phyloP scores from a whole-genome alignment of 2,888 invertebrate species.

The Heliconius hortense region DNA sequence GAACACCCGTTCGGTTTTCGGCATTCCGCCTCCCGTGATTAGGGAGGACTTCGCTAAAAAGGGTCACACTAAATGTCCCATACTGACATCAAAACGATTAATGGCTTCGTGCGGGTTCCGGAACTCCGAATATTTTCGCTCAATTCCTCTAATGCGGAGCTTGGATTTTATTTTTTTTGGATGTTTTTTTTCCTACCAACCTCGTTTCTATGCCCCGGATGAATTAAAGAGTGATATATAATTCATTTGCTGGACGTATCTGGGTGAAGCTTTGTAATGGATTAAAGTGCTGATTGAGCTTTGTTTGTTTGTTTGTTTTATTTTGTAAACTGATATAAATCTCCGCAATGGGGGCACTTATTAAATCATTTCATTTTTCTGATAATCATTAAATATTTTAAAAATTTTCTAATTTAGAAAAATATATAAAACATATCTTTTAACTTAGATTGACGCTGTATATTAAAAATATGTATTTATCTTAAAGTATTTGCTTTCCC shows the following conservation, averaged over 20 bases:
- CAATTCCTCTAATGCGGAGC: slow-evolving; percentile 67
- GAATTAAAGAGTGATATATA: slow-evolving; percentile 45
- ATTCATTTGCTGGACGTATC: slow-evolving; percentile 29
- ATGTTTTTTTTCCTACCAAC: slow-evolving; percentile 50
- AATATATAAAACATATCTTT: neutral
- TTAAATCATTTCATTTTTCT: neutral
- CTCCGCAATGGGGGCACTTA: neutral
- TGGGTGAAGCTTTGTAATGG: slow-evolving; percentile 19
- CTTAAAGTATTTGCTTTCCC: too few species aligned
- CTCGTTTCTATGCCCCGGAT: slow-evolving; percentile 46
- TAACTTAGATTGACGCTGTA: neutral
- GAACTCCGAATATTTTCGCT: slow-evolving; percentile 72
- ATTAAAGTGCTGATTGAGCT: neutral
- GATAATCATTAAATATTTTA: too few species aligned
- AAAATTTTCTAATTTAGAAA: neutral
- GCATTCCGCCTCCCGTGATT: slow-evolving; percentile 68
- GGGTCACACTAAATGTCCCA: slow-evolving; percentile 81
- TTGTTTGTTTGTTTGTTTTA: neutral
- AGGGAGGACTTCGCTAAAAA: slow-evolving; percentile 75
- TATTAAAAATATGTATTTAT: too few species aligned
- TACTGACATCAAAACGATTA: slow-evolving; percentile 81
- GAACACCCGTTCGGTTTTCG: slow-evolving; percentile 58
- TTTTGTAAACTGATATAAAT: neutral
- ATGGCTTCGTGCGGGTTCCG: slow-evolving; percentile 69
- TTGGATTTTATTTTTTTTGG: slow-evolving; percentile 61